Evolutionary conservation across 2,113 vertebrate genomes (phyloP), one percentile per base, ranked within the genome.

Genomic region (Planiliza haematocheilus): DNA sequence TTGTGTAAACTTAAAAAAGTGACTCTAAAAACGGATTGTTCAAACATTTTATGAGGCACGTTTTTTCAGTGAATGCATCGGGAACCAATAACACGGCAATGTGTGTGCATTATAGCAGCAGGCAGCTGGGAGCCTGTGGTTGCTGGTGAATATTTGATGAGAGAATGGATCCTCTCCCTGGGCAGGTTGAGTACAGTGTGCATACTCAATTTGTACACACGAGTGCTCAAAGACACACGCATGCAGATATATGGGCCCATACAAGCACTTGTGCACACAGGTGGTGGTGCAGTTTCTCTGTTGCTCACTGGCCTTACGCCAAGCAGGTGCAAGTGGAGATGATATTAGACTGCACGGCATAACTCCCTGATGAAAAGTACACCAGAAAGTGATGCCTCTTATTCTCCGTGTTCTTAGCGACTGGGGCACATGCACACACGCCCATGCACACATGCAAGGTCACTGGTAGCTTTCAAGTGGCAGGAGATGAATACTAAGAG

Each of bases 131-230:
- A 86, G 87, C 83, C 86, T 82, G 86, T 85, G 80, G 83, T 68
- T 60, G 82, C 80, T 91, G 77, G 89, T 94, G 85, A 94, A 94
- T 94, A 94, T 94, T 94, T 94, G 77, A 95, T 91, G 81, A 89
- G 91, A 86, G 92, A 94, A 93, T 91, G 82, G 91, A 93, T 94
- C 92, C 87, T 87, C 86, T 86, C 81, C 74, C 70, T 74, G 81
- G 86, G 74, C 85, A 88, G 79, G 84, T 81, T 75, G 83, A 90
- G 82, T 88, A 89, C 84, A 84, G 86, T 81, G 88, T 84, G 84
- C 77, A 79, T 74, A 87, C 78, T 78, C 71, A 65, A 55, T 74
- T 30, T 17, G 12, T 57, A 63, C 68, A 69, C 62, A 77, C 13
- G 17, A 10, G 24, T 58, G 65, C 75, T 52, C 50, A 60, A 51